Conservation (phyloP, 2,797 vertebrate species). For the Gadopsis bispinosus region DNA sequence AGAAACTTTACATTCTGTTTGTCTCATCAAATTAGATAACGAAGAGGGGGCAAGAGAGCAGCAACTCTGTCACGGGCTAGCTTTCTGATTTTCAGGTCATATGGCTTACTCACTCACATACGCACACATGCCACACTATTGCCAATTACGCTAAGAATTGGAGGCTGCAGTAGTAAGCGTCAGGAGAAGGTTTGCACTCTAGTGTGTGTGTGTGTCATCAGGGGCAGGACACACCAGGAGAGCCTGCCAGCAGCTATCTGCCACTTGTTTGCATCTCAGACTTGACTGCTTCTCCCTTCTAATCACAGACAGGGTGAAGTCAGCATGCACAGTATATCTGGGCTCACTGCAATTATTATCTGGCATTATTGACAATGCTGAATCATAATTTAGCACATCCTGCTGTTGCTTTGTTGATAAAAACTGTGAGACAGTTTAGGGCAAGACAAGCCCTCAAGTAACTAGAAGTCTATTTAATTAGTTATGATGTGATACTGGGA, state of each 20-base stretch:
- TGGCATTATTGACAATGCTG: background rate
- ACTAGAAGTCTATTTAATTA: background rate
- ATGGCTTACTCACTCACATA: conserved; percentile 21
- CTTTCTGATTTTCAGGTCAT: conserved; percentile 44
- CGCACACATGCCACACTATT: conserved; percentile 22
- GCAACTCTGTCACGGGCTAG: conserved; percentile 47
- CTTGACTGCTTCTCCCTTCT: conserved; percentile 20
- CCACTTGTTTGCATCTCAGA: conserved; percentile 49
- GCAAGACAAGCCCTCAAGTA: background rate
- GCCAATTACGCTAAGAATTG: conserved; percentile 34
- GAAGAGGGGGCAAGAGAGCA: conserved; percentile 20
- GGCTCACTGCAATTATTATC: conserved; percentile 5
- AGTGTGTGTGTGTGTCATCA: conserved; percentile 38
- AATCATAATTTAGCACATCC: conserved; percentile 10
- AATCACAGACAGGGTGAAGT: conserved; percentile 40
- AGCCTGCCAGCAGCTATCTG: conserved; percentile 41
- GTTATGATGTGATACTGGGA: background rate
- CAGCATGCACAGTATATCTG: conserved; percentile 3
- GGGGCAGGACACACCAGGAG: conserved; percentile 44
- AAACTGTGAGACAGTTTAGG: conserved; percentile 4
- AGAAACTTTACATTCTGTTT: conserved; percentile 53
- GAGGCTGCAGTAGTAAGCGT: conserved; percentile 28
- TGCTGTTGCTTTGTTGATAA: conserved; percentile 8
- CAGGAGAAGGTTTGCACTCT: conserved; percentile 48
- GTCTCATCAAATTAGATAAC: conserved; percentile 52